These are phyloP conservation scores for Bombus pascuorum DNA, from an alignment of 1,140 invertebrate species.

Conservation along the genomic window DNA sequence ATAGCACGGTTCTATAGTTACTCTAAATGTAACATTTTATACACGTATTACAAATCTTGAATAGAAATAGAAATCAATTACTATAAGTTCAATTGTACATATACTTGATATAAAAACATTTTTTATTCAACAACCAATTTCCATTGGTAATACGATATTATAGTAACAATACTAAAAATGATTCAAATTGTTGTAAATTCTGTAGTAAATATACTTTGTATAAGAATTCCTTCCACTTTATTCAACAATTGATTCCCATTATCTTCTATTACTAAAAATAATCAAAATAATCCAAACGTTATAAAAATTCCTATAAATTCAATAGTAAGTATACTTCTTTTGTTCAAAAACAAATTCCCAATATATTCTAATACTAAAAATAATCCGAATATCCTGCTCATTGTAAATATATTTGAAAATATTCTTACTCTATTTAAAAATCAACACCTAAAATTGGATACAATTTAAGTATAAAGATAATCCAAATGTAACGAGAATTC, in stretches of 20 bases:
- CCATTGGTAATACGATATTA: not conserved
- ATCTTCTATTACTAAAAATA: not conserved
- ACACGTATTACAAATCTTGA: not conserved
- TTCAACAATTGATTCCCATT: not conserved
- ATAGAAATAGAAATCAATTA: not conserved
- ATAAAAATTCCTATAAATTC: not conserved
- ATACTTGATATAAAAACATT: not conserved
- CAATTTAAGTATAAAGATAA: no score
- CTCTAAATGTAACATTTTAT: not conserved
- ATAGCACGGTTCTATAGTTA: not conserved
- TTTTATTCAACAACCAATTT: not conserved
- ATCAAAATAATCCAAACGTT: not conserved
- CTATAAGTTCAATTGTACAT: constrained; percentile 11
- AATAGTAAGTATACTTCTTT: not conserved
- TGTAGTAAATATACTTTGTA: not conserved
- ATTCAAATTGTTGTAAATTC: not conserved
- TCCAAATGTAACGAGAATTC: not conserved
- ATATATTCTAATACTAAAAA: not conserved
- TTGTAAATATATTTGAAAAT: no score
- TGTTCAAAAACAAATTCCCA: not conserved
- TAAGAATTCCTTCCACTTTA: not conserved
- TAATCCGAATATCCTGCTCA: not conserved
- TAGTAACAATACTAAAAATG: not conserved
- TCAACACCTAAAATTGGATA: no score
- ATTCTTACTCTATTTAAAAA: no score